These are phyloP conservation scores for Plagiodera versicolora DNA, from an alignment of 2,888 invertebrate genomes.

Conservation along the genomic window DNA sequence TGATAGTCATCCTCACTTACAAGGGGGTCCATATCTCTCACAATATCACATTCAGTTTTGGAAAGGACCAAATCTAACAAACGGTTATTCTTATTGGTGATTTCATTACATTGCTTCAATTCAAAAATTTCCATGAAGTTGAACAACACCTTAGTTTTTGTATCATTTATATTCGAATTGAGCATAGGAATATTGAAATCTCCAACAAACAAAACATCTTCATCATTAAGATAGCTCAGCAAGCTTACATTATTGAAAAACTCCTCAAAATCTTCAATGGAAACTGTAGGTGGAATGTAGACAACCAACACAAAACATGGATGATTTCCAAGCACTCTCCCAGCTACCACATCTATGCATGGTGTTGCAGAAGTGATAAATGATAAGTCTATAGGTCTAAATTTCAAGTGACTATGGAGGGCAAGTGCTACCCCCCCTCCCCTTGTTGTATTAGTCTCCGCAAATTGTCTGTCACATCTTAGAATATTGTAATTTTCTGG, in stretches of 20 bases:
- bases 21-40: neutral
- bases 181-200: neutral
- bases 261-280: neutral
- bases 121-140: neutral
- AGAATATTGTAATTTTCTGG: constrained; percentile 2
- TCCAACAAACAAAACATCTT: neutral
- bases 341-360: neutral
- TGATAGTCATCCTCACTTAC: neutral
- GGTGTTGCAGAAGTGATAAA: neutral
- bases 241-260: neutral
- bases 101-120: neutral
- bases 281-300: neutral
- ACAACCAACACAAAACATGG: neutral
- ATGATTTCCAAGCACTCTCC: neutral
- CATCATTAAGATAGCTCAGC: neutral
- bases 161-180: neutral
- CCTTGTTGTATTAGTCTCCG: neutral
- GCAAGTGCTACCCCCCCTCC: constrained; percentile 5
- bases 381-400: neutral
- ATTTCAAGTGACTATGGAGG: neutral
- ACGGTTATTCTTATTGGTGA: neutral
- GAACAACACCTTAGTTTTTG: neutral
- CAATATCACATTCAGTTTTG: neutral
- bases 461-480: constrained; percentile 8
- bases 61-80: neutral